Evolutionary conservation across 2,888 invertebrate species (phyloP), one percentile per base, ranked within the genome.

Genomic region (Smittia aterrima): DNA sequence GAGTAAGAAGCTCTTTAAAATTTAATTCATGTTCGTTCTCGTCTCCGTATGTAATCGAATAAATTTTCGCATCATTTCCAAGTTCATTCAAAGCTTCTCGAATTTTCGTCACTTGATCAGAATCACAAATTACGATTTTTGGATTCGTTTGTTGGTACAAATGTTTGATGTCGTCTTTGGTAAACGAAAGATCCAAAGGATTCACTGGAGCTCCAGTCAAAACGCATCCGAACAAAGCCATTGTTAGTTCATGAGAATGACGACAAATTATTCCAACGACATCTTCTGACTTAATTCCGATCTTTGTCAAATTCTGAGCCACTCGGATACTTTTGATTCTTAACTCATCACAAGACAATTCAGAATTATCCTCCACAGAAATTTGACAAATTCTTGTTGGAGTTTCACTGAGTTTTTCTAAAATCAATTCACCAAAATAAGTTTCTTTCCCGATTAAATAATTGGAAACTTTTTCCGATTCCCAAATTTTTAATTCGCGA

Each of bases 51-150:
- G 27, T 27, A 38, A 66, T 38, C 11, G 66, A 53, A 9, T 16
- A 13, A 32, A 74, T 20, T 54, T 20, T 53, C 13, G 38, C 18
- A 38, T 74, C 13, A 6, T 24, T 20, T 25, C 40, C 22, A 11
- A 74, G 66, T 53, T 22, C 25, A 18, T 20, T n/a, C 18, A 25
- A 25, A n/a, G 66, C 40, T n/a, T 58, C 41, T 25, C 18, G 16
- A 9, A 71, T 32, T 27, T 9, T 53, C 16, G 53, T n/a, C 20
- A 54, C 32, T 13, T 27, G 2, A 71, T 54, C 54, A n/a, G 27
- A n/a, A 24, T 73, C 73, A 18, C 73, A 73, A 20, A 73, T 24
- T 4, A 73, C 25, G 0, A 73, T 11, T 41, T 73, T 73, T 7
- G 73, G 73, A 4, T 64, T 73, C 22, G 73, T 73, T 27, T 40